phyloP scores from a whole-genome alignment of 2,113 vertebrate species.

The Sinocyclocheilus grahami region DNA sequence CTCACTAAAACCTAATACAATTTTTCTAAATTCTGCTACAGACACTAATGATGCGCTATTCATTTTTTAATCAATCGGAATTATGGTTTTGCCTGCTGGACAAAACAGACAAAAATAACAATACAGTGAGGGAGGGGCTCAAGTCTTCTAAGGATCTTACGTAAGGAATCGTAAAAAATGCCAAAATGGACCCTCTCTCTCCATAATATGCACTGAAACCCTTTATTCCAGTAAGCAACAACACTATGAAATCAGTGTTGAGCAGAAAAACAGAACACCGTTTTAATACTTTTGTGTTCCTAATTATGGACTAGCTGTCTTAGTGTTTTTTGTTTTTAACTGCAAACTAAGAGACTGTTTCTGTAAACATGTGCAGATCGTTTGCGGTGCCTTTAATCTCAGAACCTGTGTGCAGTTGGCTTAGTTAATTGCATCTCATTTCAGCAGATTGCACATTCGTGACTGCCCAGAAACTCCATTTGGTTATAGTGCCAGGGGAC shows the following conservation, averaged over 20 bases:
- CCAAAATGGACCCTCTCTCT: background rate
- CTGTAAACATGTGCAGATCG: constrained; percentile 23
- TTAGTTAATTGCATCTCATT: constrained; percentile 57
- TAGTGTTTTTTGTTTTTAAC: background rate
- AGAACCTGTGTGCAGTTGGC: constrained; percentile 55
- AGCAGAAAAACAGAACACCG: background rate
- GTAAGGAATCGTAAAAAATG: background rate
- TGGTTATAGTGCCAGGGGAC: constrained; percentile 50
- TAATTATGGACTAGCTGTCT: constrained; percentile 5
- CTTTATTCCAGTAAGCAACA: background rate
- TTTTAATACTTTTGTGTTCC: background rate
- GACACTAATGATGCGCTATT: background rate
- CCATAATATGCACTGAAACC: background rate
- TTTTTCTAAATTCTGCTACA: background rate
- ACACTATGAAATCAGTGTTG: background rate
- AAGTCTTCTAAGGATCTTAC: background rate
- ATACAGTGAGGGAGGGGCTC: background rate
- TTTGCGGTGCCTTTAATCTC: constrained; percentile 55
- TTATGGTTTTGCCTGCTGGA: background rate
- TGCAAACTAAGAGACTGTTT: constrained; percentile 35
- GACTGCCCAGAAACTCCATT: constrained; percentile 54
- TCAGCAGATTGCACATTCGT: constrained; percentile 50
- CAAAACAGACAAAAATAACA: background rate
- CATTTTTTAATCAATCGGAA: background rate
- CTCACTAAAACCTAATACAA: too few species aligned